These are phyloP conservation scores for human (Homo sapiens) DNA, from an alignment of 2,113 vertebrate genomes.

Conservation along the genomic window GRCh38 chr14:48997501-48998000, in stretches of 20 bases:
- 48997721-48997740: not conserved
- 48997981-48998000: conserved; percentile 53
- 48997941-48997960: not conserved
- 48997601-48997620: not conserved
- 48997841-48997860: not conserved
- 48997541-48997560: not conserved
- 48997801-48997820: not conserved
- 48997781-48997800: not conserved
- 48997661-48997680: not conserved
- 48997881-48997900: not conserved
- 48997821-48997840: not conserved
- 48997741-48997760: not conserved
- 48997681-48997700: not conserved
- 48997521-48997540: not conserved
- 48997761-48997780: not conserved
- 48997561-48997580: not conserved
- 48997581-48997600: not conserved
- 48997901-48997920: not conserved
- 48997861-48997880: not conserved
- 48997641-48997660: not conserved
- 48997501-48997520: not conserved
- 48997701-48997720: not conserved
- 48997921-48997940: not conserved
- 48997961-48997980: conserved; percentile 63
- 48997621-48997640: not conserved